Conservation (phyloP, 2,113 vertebrate species). For the Megatriorchis doriae region DNA sequence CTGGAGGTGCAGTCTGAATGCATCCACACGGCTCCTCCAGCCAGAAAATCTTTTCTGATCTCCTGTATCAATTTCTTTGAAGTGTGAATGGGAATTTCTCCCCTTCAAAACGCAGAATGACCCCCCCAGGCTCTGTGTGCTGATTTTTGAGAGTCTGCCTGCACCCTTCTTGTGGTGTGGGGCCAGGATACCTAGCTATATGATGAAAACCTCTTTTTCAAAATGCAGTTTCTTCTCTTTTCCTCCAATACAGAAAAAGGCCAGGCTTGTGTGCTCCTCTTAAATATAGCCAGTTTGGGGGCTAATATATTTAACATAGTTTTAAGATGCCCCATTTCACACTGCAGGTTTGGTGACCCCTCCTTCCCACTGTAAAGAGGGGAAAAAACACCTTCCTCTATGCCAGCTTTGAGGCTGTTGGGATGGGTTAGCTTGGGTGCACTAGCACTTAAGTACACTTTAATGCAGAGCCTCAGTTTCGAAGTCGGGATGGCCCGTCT, state of each 20-base stretch:
- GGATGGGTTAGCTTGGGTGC: neutral
- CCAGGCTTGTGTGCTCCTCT: neutral
- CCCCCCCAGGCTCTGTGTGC: neutral
- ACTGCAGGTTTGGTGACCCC: neutral
- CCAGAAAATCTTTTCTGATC: neutral
- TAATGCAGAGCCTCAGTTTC: neutral
- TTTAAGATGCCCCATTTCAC: neutral
- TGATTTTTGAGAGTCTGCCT: neutral
- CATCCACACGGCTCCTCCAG: neutral
- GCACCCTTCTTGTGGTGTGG: neutral
- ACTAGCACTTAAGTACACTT: neutral
- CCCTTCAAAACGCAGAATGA: neutral
- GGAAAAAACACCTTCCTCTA: neutral
- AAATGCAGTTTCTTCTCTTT: neutral
- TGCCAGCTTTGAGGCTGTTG: neutral
- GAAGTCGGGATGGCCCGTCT: too few species aligned
- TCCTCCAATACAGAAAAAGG: neutral
- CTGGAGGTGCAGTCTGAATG: neutral
- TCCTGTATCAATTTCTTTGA: neutral
- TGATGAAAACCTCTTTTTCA: neutral
- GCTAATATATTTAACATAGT: neutral
- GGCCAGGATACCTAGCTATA: neutral
- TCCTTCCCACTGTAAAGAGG: neutral
- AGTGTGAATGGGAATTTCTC: neutral
- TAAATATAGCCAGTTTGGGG: neutral